Evolutionary conservation across 1,140 invertebrate genomes (phyloP).

Genomic region (Brachystomella parvula): DNA sequence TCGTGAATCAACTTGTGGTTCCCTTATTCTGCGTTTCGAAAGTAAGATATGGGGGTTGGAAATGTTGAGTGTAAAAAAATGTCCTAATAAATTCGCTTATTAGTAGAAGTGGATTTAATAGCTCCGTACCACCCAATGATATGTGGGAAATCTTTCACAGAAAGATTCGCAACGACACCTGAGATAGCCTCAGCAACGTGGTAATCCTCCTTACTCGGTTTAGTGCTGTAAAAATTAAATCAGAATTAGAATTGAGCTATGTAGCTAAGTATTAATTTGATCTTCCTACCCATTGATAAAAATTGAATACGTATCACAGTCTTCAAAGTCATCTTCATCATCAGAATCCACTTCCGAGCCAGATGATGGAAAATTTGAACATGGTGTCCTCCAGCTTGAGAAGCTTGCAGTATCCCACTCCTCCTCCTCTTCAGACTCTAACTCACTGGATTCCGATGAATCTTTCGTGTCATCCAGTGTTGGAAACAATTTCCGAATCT

Average conservation of each 20-base stretch:
- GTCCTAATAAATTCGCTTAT: too few relatives aligned
- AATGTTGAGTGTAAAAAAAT: too few relatives aligned
- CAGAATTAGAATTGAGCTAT: background rate
- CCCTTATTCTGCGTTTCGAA: too few relatives aligned
- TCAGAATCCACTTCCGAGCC: background rate
- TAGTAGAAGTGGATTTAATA: background rate
- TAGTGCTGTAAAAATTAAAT: background rate
- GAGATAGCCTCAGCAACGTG: conserved; percentile 1
- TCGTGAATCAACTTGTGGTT: too few relatives aligned
- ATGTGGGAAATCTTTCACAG: background rate
- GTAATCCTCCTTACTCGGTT: conserved; percentile 2
- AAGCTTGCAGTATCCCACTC: too few relatives aligned
- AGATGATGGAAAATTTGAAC: background rate
- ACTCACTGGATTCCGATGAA: too few relatives aligned
- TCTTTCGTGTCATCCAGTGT: too few relatives aligned
- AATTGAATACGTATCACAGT: conserved; percentile 1
- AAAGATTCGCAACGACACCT: background rate
- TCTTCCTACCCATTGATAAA: conserved; percentile 13
- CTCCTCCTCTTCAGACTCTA: too few relatives aligned
- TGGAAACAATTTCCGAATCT: too few relatives aligned
- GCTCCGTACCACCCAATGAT: conserved; percentile 14
- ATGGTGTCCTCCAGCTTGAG: too few relatives aligned
- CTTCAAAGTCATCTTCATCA: conserved; percentile 5
- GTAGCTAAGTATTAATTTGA: background rate
- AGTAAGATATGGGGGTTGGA: too few relatives aligned